Conservation (phyloP, 2,113 vertebrate genomes). For the Trichechus manatus region DNA sequence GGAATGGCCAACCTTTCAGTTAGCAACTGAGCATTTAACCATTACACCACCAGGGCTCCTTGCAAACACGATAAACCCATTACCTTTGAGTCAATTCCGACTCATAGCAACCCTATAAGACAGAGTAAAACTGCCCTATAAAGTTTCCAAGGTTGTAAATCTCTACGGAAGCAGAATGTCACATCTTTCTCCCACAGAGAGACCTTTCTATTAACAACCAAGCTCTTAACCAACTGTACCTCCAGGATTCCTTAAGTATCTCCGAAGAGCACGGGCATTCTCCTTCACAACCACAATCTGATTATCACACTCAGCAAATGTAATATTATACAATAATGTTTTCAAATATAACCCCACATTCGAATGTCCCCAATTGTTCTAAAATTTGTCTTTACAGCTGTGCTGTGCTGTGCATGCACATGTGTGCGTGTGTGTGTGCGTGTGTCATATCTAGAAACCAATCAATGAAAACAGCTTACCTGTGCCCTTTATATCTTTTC, state of each 20-base stretch:
- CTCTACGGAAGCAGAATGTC: too few relatives aligned
- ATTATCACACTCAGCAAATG: not conserved
- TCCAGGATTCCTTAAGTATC: not conserved
- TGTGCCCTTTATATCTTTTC: not conserved
- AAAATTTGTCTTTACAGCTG: not conserved
- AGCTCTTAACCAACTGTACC: not conserved
- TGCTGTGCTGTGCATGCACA: not conserved
- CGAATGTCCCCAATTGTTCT: not conserved
- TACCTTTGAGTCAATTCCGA: too few relatives aligned
- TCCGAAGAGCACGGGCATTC: not conserved
- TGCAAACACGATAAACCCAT: too few relatives aligned
- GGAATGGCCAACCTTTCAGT: too few relatives aligned
- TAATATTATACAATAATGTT: not conserved
- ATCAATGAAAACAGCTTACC: not conserved
- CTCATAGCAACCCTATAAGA: too few relatives aligned
- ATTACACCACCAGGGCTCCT: not conserved
- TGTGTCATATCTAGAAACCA: not conserved
- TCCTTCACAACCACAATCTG: not conserved
- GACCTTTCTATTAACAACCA: not conserved
- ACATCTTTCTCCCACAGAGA: too few relatives aligned
- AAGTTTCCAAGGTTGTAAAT: too few relatives aligned
- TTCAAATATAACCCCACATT: not conserved
- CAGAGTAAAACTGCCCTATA: too few relatives aligned
- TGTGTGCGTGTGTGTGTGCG: too few relatives aligned
- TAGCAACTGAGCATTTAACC: not conserved